Conservation (phyloP, 2,113 vertebrate genomes). For the Psammodynastes pulverulentus region DNA sequence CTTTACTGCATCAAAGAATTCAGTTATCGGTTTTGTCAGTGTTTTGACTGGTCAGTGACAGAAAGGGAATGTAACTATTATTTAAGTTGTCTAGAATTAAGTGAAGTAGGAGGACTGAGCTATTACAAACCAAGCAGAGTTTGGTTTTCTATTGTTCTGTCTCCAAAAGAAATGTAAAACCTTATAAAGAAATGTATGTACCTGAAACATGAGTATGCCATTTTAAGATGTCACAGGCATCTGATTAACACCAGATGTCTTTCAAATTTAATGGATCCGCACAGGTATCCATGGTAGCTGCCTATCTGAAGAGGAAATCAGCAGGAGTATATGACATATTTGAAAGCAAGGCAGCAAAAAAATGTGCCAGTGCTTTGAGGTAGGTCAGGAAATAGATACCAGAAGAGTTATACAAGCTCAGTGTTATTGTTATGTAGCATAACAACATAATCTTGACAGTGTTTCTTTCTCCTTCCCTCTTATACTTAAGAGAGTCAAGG, state of each 20-base stretch:
- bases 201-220: conserved; percentile 6
- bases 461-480: background rate
- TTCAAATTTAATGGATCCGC: conserved; percentile 24
- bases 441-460: background rate
- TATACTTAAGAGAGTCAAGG: background rate
- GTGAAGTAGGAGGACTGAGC: background rate
- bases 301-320: conserved; percentile 40
- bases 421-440: background rate
- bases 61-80: background rate
- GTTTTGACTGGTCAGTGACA: background rate
- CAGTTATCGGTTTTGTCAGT: background rate
- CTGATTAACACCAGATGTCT: conserved; percentile 32
- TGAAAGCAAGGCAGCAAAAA: conserved; percentile 24
- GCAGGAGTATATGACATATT: conserved; percentile 26
- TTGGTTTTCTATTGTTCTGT: background rate
- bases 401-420: background rate
- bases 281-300: conserved; percentile 36
- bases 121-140: background rate
- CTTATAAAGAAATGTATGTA: conserved; percentile 30
- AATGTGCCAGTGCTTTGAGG: background rate
- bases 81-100: background rate
- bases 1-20: background rate
- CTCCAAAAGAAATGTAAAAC: background rate
- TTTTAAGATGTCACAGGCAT: conserved; percentile 28
- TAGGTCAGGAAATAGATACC: background rate